These are phyloP conservation scores for Drosophila rubida DNA, from an alignment of 2,888 invertebrate genomes.

Conservation along the genomic window DNA sequence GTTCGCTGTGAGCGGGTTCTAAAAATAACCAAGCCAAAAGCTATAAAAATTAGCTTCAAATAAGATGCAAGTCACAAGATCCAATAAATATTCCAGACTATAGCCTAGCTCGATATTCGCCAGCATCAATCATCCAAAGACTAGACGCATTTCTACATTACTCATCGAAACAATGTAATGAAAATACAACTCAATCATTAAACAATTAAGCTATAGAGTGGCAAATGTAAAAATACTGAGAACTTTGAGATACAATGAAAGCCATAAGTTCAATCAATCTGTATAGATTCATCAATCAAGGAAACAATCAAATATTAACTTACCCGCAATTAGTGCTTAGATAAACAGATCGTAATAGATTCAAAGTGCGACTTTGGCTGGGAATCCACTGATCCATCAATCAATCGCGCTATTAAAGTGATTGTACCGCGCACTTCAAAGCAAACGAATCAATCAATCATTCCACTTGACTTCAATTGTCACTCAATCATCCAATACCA, in stretches of 20 bases:
- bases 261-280: background rate
- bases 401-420: background rate
- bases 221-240: no score
- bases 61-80: conserved; percentile 26
- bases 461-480: conserved; percentile 8
- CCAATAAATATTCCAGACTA: conserved; percentile 7
- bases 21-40: conserved; percentile 38
- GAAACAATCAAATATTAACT: background rate
- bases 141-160: no score
- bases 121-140: no score
- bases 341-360: background rate
- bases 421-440: conserved; percentile 10
- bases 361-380: no score
- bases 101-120: no score
- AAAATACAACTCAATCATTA: no score
- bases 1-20: conserved; percentile 18
- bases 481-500: conserved; percentile 14
- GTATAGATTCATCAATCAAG: background rate
- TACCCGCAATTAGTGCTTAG: background rate
- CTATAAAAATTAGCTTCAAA: conserved; percentile 23
- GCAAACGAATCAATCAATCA: conserved; percentile 15
- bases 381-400: conserved; percentile 1
- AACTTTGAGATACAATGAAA: background rate
- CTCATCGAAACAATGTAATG: no score
- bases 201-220: no score